Conservation (phyloP, 53 echinoderm and acorn worm species). For the Apostichopus leukothele region DNA sequence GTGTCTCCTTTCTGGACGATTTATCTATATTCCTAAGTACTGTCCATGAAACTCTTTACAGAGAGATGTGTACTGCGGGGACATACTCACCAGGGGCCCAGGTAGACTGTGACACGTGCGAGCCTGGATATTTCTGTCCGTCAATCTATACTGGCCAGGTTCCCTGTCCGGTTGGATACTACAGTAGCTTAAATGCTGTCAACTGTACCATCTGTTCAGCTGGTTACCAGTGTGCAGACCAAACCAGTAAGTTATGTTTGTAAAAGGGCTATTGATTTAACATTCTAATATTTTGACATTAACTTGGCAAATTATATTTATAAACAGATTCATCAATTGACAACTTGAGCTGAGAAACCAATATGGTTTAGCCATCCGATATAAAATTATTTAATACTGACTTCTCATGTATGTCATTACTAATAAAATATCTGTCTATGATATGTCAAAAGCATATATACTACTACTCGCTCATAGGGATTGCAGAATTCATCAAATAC, state of each 20-base stretch:
- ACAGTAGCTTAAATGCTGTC: slow-evolving; percentile 68
- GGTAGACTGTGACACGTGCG: slow-evolving; percentile 71
- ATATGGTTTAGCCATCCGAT: no score
- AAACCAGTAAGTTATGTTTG: slow-evolving; percentile 23
- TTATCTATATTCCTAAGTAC: not conserved
- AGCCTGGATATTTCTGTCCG: slow-evolving; percentile 88
- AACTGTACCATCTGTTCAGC: slow-evolving; percentile 96
- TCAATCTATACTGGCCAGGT: slow-evolving; percentile 71
- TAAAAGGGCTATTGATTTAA: not conserved
- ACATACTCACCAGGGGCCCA: slow-evolving; percentile 78
- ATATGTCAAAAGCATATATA: no score
- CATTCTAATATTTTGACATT: no score
- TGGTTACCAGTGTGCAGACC: slow-evolving; percentile 88
- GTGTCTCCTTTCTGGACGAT: not conserved
- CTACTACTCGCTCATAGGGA: no score
- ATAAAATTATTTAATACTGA: no score
- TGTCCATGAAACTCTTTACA: not conserved
- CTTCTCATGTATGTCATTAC: no score
- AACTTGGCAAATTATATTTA: no score
- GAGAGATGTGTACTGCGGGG: slow-evolving; percentile 62
- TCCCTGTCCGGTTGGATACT: slow-evolving; percentile 73
- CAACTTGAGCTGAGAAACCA: no score
- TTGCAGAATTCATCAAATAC: no score
- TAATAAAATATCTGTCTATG: no score
- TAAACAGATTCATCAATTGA: no score